These are phyloP conservation scores for Nymphalis polychloros DNA, from an alignment of 2,888 invertebrate species.

Conservation along the genomic window DNA sequence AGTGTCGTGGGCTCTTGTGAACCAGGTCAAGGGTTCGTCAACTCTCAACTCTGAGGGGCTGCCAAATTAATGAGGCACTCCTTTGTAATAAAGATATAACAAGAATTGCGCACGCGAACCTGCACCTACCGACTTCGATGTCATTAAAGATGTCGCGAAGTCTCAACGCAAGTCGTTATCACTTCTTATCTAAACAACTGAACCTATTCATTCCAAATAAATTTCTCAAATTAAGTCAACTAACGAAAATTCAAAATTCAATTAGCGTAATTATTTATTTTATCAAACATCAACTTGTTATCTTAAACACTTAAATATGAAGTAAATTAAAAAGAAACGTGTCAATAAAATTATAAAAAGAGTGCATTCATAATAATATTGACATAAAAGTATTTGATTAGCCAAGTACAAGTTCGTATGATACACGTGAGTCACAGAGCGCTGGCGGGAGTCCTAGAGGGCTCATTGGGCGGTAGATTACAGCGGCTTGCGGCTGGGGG, in stretches of 20 bases:
- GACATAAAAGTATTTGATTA: conserved; percentile 6
- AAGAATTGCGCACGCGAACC: conserved; percentile 81
- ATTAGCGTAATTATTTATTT: conserved; percentile 24
- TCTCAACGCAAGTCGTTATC: conserved; percentile 74
- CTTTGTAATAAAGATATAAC: conserved; percentile 83
- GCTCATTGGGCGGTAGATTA: conserved; percentile 53
- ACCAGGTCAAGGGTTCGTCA: conserved; percentile 80
- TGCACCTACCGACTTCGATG: conserved; percentile 70
- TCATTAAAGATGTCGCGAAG: conserved; percentile 77
- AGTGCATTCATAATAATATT: neutral
- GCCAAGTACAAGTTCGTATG: conserved; percentile 10
- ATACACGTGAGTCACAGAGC: conserved; percentile 22
- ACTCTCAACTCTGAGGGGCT: conserved; percentile 79
- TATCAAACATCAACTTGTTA: conserved; percentile 10
- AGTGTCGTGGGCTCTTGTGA: conserved; percentile 72
- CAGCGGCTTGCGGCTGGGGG: conserved; percentile 64
- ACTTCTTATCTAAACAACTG: conserved; percentile 74
- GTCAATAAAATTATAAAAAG: no score
- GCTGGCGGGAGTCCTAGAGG: conserved; percentile 27
- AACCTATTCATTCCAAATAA: conserved; percentile 49
- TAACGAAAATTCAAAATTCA: conserved; percentile 24
- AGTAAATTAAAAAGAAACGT: no score
- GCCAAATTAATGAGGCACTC: conserved; percentile 83
- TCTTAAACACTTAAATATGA: no score
- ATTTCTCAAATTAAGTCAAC: conserved; percentile 33